These are phyloP conservation scores for Bergia puertoricense DNA, from an alignment of 92 coral and sea anemone species.

Conservation along the genomic window DNA sequence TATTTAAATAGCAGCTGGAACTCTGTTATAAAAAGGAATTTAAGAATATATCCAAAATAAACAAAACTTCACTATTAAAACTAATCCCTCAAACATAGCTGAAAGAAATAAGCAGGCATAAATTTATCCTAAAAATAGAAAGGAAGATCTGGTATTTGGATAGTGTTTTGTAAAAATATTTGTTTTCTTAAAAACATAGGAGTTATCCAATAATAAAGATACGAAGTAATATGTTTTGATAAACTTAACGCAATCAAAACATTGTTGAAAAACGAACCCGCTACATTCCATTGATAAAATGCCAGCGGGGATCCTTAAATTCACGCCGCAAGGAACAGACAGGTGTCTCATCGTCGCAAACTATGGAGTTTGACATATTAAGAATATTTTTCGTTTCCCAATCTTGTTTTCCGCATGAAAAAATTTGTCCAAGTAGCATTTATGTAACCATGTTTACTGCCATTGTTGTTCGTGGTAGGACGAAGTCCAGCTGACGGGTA, in stretches of 20 bases:
- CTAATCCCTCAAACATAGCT: background rate
- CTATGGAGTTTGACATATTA: background rate
- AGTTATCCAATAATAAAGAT: background rate
- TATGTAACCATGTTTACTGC: background rate
- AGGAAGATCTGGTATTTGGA: background rate
- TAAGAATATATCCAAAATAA: background rate
- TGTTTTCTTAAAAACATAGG: background rate
- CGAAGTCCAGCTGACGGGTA: background rate
- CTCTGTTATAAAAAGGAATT: background rate
- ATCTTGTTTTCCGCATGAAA: background rate
- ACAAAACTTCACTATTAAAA: no score
- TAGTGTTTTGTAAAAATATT: background rate
- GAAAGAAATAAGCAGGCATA: background rate
- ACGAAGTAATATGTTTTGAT: background rate
- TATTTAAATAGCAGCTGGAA: conserved; percentile 26
- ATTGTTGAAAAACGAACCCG: conserved; percentile 20
- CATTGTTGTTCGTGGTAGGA: background rate
- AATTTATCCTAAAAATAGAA: background rate
- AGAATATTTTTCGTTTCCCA: background rate
- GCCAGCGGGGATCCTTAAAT: background rate
- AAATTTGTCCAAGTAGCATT: background rate
- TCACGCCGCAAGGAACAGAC: background rate
- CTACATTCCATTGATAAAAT: conserved; percentile 7
- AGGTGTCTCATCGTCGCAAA: background rate
- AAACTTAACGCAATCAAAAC: background rate